Evolutionary conservation across 2,888 invertebrate species (phyloP), one percentile per base, ranked within the genome.

Genomic region (Ectemnius continuus): DNA sequence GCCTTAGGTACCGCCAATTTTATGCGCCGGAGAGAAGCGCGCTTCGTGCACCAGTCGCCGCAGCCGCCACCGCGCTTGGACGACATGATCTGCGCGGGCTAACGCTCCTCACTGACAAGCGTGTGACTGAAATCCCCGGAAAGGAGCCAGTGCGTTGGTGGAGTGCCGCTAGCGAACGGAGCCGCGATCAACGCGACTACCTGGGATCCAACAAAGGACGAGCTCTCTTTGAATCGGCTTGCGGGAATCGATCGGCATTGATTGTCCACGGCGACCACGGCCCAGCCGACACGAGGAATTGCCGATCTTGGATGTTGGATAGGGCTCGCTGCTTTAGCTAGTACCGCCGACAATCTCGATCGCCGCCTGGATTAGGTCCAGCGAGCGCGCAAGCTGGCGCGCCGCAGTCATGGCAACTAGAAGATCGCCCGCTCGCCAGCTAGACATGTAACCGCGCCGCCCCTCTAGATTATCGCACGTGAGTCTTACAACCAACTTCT

Each of bases 21-120:
- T 76, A 78, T 78, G 83, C 74, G 67, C 70, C 52, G 72, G 73
- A 60, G 68, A 66, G 70, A 68, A 73, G 74, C 80, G 80, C 80
- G 80, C 80, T 80, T 80, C 80, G 70, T 79, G 60, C 72, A 75
- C 70, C 78, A 80, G 80, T 78, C 84, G 74, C 75, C 82, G 74
- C 75, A 74, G 73, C 75, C 76, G 79, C 75, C 79, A 78, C 73
- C 78, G 80, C 72, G 75, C 75, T 75, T 78, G 66, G 85, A 79
- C 85, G 85, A 86, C 84, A 86, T 86, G 88, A 86, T 80, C 78
- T 80, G 84, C 82, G 85, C 84, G 86, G 86, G 86, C 81, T 82
- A 85, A 86, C 86, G 85, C 84, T 85, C 80, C 68, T 48, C 78
- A 76, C 82, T 86, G 85, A 87, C 85, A 87, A 87, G 79, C 86